These are phyloP conservation scores for Drosophila subsilvestris DNA, from an alignment of 2,888 invertebrate genomes.

Conservation along the genomic window DNA sequence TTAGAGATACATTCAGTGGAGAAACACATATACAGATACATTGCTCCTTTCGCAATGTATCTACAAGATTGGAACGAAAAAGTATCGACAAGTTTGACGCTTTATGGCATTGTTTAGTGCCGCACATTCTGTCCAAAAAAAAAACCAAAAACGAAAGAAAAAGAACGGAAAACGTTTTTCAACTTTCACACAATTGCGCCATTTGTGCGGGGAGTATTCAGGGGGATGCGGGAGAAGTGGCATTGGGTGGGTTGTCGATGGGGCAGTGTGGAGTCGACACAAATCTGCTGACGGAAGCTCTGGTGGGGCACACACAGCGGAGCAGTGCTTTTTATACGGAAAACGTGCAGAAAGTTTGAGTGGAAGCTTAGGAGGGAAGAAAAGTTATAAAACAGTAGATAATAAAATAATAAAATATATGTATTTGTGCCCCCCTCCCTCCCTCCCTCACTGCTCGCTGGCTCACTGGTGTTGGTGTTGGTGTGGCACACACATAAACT, in stretches of 20 bases:
- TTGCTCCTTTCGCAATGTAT: slow-evolving; percentile 5
- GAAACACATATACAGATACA: slow-evolving; percentile 7
- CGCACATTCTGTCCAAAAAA: slow-evolving; percentile 76
- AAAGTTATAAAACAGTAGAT: slow-evolving; percentile 77
- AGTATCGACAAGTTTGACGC: slow-evolving; percentile 81
- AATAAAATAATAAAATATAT: slow-evolving; percentile 78
- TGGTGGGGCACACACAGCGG: slow-evolving; percentile 43
- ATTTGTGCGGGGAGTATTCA: slow-evolving; percentile 72
- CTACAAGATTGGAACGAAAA: slow-evolving; percentile 43
- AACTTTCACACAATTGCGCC: slow-evolving; percentile 81
- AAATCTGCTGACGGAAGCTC: slow-evolving; percentile 78
- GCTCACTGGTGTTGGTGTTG: background rate
- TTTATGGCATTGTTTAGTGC: slow-evolving; percentile 80
- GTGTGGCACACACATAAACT: slow-evolving; percentile 39
- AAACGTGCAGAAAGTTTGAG: slow-evolving; percentile 81
- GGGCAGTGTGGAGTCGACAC: slow-evolving; percentile 41
- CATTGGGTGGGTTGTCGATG: background rate
- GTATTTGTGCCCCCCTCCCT: slow-evolving; percentile 57
- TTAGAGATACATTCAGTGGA: slow-evolving; percentile 19
- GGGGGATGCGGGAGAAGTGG: background rate
- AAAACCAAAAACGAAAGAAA: background rate
- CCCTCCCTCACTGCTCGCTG: background rate
- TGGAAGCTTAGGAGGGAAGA: slow-evolving; percentile 70
- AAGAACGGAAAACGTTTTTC: slow-evolving; percentile 66
- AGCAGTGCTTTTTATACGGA: slow-evolving; percentile 74